Evolutionary conservation across 1,140 invertebrate species (phyloP).

Genomic region (Heliothis virescens): DNA sequence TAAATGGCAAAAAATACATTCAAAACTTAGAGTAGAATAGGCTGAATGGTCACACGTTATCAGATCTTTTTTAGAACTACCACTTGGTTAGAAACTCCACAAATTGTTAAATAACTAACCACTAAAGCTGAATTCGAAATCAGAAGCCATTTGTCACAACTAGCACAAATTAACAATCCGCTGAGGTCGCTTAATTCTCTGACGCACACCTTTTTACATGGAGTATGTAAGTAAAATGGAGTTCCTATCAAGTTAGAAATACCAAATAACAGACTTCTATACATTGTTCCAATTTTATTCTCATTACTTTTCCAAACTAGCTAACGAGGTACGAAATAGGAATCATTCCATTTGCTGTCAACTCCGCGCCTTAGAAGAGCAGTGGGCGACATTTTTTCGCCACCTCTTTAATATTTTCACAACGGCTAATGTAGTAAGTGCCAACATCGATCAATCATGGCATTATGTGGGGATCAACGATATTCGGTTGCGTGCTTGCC

Average conservation of each 20-base stretch:
- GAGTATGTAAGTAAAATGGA: conserved; percentile 20
- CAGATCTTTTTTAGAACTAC: not conserved
- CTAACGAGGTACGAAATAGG: not conserved
- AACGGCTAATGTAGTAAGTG: conserved; percentile 64
- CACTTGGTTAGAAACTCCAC: conserved; percentile 1
- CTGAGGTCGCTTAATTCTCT: not conserved
- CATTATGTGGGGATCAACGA: conserved; percentile 66
- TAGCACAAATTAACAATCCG: conserved; percentile 19
- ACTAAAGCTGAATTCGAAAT: conserved; percentile 11
- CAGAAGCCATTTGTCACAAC: conserved; percentile 22
- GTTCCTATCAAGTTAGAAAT: not conserved
- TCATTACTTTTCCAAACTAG: not conserved
- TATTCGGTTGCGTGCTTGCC: conserved; percentile 66
- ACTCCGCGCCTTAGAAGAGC: not conserved
- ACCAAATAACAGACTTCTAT: not conserved
- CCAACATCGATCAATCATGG: conserved; percentile 74
- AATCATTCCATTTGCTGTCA: conserved; percentile 3
- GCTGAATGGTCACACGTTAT: not conserved
- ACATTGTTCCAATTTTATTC: not conserved
- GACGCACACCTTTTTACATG: not conserved
- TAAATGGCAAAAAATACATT: not conserved
- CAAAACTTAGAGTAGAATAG: not conserved
- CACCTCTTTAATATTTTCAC: conserved; percentile 46
- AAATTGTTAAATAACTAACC: conserved; percentile 21
- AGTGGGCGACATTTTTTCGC: conserved; percentile 39